Base-by-base conservation (phyloP, 2,888 invertebrate species). In the Napeogenes sylphis region DNA sequence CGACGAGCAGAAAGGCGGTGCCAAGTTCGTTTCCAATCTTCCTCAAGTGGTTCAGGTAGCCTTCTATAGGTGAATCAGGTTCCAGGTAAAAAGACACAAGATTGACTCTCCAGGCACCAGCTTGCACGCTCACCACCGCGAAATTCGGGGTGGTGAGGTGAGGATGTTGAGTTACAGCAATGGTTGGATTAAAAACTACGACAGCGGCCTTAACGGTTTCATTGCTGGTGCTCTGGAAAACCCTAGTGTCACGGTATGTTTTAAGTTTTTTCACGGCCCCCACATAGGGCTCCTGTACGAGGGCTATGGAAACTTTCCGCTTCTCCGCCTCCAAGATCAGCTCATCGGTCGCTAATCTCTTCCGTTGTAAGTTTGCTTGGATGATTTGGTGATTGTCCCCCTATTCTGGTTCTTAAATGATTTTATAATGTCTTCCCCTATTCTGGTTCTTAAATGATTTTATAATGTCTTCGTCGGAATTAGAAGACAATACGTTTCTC, bases 261-360 rank as follows among this genome's bases (percentile, higher is more conserved):
- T 68, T 71, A 0, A 74, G 3, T 0, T n/a, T 45, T 0, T 73
- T 73, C 2, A 8, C 57, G 0, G 35, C 47, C 0, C 74, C 76
- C 3, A 72, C 70, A 47, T 75, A 77, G 0, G 76, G 75, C 67
- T 77, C 75, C 35, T 77, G 76, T 0, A 75, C 62, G 0, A 76
- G 57, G 4, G 73, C 72, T 0, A 73, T 14, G 0, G 45, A 4
- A 0, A 63, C 14, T 0, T 58, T 55, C 0, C 10, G 55, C 5
- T 64, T 55, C n/a, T 54, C 51, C 0, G 72, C 73, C 8, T 33
- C 66, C 13, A 67, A 59, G 0, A 71, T n/a, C 0, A 73, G 59
- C 51, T 76, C 75, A 0, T 58, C 46, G 0, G 72, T 75, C 4
- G 71, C 74, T 0, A 65, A 58, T 35, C 69, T 67, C 0, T 63